A percentile compares a stretch with the other conserved stretches of the same genome.
phyloP scores from a whole-genome alignment of 1,140 invertebrate genomes.

The Drosophila nannoptera region DNA sequence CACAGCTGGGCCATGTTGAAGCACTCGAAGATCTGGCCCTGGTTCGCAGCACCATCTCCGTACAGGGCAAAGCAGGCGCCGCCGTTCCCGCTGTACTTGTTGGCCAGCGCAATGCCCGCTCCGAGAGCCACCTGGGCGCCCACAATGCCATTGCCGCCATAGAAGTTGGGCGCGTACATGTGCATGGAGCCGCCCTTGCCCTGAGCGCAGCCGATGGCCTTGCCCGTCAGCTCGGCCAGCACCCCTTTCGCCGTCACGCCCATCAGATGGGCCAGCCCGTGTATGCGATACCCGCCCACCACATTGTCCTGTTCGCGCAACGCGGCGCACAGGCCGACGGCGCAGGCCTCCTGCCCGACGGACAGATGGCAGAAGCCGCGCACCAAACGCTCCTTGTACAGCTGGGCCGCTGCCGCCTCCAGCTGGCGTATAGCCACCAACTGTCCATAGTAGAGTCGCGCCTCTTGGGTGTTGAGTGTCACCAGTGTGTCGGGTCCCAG shows the following conservation, averaged over 20 bases:
- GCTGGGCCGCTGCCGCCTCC: conserved; percentile 93
- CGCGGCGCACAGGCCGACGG: conserved; percentile 82
- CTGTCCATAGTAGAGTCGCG: conserved; percentile 86
- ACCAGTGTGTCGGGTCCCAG: conserved; percentile 88
- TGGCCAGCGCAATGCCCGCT: conserved; percentile 93
- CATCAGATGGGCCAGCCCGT: conserved; percentile 87
- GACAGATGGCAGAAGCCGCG: conserved; percentile 91
- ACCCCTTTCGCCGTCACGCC: conserved; percentile 87
- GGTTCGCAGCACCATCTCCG: conserved; percentile 99
- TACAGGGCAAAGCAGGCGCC: conserved; percentile 93
- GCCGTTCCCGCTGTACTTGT: conserved; percentile 89
- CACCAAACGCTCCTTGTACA: conserved; percentile 90
- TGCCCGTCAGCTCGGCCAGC: conserved; percentile 92
- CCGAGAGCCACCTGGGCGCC: conserved; percentile 94
- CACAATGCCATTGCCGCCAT: conserved; percentile 92
- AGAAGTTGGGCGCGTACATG: conserved; percentile 84
- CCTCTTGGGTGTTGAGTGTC: conserved; percentile 87
- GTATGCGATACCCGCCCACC: conserved; percentile 84
- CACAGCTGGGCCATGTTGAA: conserved; percentile 91
- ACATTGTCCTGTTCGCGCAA: conserved; percentile 83
- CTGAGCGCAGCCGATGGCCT: conserved; percentile 84
- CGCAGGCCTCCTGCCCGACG: conserved; percentile 85
- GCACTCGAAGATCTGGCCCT: conserved; percentile 88
- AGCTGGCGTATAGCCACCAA: conserved; percentile 92
- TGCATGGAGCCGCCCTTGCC: conserved; percentile 86